Percentiles rank a stretch among this genome's conserved stretches.
These are phyloP conservation scores for Hipparchia semele DNA, from an alignment of 2,888 invertebrate genomes.

Conservation along the genomic window DNA sequence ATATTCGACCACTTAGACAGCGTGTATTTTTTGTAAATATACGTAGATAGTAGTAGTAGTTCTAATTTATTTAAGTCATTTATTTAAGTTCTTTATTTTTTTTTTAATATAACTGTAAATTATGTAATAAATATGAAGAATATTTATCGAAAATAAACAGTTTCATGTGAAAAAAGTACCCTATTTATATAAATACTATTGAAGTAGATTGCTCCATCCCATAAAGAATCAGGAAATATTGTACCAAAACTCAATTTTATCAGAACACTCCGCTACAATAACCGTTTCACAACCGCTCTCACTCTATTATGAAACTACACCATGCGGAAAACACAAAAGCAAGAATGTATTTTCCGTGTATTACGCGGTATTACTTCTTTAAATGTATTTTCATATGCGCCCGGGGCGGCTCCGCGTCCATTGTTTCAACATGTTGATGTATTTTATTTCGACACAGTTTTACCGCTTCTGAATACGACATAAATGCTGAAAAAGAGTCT, in stretches of 20 bases:
- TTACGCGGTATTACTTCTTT: slow-evolving; percentile 14
- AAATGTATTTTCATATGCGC: slow-evolving; percentile 22
- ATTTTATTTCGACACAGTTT: slow-evolving; percentile 8
- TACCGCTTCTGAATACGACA: slow-evolving; percentile 2
- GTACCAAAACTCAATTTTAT: not conserved
- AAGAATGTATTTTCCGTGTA: slow-evolving; percentile 14
- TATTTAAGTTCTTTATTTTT: no score
- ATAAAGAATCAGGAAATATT: no score
- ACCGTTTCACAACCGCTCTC: not conserved
- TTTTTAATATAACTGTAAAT: no score
- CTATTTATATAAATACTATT: no score
- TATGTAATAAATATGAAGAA: no score
- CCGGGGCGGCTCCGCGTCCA: not conserved
- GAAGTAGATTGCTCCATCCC: no score
- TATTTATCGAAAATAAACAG: no score
- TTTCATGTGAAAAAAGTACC: no score
- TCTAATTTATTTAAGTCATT: no score
- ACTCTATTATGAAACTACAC: slow-evolving; percentile 1
- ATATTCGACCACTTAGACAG: no score
- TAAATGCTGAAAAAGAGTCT: not conserved
- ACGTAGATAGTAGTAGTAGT: no score
- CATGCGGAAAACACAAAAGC: slow-evolving; percentile 15
- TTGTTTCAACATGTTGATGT: slow-evolving; percentile 17
- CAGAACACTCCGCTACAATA: slow-evolving; percentile 3
- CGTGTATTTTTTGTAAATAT: no score